A percentile compares a stretch with the other conserved stretches of the same genome.
Conservation (phyloP, 2,888 invertebrate genomes). For the Litoditis marina region DNA sequence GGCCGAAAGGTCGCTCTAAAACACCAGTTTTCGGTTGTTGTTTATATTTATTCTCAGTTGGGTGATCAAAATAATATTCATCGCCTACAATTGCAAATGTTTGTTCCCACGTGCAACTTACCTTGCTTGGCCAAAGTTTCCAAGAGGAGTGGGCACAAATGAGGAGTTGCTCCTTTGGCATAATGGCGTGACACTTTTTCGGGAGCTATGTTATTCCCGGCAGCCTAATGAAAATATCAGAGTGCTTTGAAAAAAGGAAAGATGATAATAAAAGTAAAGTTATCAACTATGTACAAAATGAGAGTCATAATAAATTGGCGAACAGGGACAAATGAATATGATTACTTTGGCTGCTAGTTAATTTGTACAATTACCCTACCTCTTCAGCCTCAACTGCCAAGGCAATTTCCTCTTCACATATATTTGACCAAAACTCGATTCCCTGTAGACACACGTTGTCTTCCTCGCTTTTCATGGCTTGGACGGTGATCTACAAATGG, state of each 20-base stretch:
- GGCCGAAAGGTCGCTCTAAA: no score
- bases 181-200: conserved; percentile 87
- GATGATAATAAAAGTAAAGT: background rate
- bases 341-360: no score
- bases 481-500: conserved; percentile 77
- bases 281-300: conserved; percentile 14
- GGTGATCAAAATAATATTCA: no score
- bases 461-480: conserved; percentile 94
- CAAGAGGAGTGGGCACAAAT: conserved; percentile 87
- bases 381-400: conserved; percentile 85
- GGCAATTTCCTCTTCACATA: conserved; percentile 98
- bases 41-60: background rate
- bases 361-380: background rate
- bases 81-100: no score
- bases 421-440: conserved; percentile 99
- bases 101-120: no score
- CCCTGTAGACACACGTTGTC: conserved; percentile 77
- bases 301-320: conserved; percentile 14
- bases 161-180: conserved; percentile 94
- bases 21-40: background rate
- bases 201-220: conserved; percentile 89
- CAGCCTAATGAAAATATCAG: no score
- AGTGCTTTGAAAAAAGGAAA: conserved; percentile 10
- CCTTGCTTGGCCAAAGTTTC: conserved; percentile 86
- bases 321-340: no score